Evolutionary conservation across 2,797 vertebrate species (phyloP), one percentile per base, ranked within the genome.

Genomic region (Salmo trutta): DNA sequence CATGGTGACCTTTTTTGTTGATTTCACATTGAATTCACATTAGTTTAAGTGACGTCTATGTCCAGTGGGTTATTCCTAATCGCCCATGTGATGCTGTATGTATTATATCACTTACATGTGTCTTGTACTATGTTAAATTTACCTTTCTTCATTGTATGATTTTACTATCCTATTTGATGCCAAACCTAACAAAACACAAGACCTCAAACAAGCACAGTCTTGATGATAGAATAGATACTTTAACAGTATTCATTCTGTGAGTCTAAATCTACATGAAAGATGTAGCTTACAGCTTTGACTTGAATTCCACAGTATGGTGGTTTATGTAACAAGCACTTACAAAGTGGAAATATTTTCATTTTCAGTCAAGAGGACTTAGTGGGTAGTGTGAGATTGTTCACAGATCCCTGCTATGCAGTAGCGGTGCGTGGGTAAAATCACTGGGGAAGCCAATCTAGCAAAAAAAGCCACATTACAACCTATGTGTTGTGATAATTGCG

Each of bases 301-400:
- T 29, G 65, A 12, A 67, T 33, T 67, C 65, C 7, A 33, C 27
- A 14, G 3, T 17, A 33, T 33, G 65, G 65, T 17, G 29, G 65
- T 16, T 67, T 29, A 33, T 31, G 27, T 67, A 71, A 76, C 75
- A 56, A 41, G 24, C 16, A 70, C 75, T 70, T 67, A 69, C 41
- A 5, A 47, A 77, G 70, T 52, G 76, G 14, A 73, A 73, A 73
- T 53, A 73, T 73, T 66, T 75, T 69, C 5, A 71, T 19, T 73
- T 78, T 78, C n/a, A 41, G 51, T 54, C 71, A 47, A 47, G 41
- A 3, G 41, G 41, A 47, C 41, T 47, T 47, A 47, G 41, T 10
- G 8, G 41, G 41, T 47, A 47, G 41, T 12, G 41, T 14, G 41
- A 14, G 41, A 47, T 47, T 47, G 41, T 47, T 47, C 41, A 47